Evolutionary conservation across 2,797 vertebrate genomes (phyloP).

Genomic region (Diglossa cyanea): DNA sequence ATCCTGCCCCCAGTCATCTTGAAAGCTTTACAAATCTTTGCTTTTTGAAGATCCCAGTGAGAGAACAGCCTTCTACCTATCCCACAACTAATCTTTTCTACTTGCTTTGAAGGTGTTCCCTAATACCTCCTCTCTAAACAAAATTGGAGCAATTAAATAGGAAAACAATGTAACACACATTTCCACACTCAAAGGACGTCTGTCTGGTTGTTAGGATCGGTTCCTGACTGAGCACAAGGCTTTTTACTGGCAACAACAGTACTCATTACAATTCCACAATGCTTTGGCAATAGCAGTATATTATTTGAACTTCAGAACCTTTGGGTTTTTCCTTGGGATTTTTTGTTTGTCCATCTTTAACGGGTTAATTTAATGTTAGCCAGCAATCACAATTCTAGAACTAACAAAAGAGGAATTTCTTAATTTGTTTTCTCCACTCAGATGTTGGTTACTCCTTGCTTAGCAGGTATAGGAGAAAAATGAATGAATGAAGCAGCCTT

Average conservation of each 20-base stretch:
- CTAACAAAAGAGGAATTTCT: neutral
- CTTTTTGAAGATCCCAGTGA: conserved; percentile 66
- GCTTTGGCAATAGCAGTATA: neutral
- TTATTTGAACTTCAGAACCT: neutral
- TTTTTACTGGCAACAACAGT: conserved; percentile 19
- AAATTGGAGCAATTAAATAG: neutral
- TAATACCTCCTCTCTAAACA: neutral
- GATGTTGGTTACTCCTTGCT: neutral
- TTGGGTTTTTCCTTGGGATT: neutral
- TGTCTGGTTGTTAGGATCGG: neutral
- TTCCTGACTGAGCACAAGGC: neutral
- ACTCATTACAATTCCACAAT: neutral
- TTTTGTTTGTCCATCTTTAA: neutral
- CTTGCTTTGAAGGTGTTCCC: conserved; percentile 23
- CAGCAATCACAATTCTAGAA: neutral
- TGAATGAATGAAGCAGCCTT: neutral
- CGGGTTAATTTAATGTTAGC: neutral
- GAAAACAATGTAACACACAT: conserved; percentile 39
- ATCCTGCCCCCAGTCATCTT: conserved; percentile 38
- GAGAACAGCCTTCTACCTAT: conserved; percentile 8
- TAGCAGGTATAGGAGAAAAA: neutral
- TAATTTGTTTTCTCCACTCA: neutral
- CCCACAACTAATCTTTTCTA: neutral
- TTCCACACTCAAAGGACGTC: neutral
- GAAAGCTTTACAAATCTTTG: conserved; percentile 69